phyloP scores from a whole-genome alignment of 2,797 vertebrate genomes.

The Gallinago nigripennis region DNA sequence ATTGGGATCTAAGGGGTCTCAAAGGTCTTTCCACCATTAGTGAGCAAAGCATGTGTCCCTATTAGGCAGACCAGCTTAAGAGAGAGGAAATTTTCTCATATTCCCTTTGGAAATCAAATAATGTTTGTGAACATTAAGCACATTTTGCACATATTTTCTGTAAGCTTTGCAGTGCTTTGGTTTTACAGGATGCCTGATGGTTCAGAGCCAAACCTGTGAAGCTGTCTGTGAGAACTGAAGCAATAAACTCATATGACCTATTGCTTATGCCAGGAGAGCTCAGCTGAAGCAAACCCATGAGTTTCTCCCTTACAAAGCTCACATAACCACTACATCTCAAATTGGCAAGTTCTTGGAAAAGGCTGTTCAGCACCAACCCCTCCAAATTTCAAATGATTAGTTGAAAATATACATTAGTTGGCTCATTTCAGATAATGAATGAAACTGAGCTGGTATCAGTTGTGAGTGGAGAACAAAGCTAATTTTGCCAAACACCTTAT shows the following conservation, averaged over 20 bases:
- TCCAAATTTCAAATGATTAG: conserved; percentile 19
- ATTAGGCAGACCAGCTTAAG: neutral
- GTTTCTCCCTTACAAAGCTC: neutral
- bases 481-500: conserved; percentile 12
- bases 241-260: neutral
- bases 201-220: neutral
- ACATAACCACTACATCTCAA: neutral
- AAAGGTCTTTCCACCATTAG: neutral
- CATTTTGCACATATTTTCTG: neutral
- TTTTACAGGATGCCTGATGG: neutral
- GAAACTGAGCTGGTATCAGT: neutral
- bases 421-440: conserved; percentile 34
- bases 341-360: conserved; percentile 18
- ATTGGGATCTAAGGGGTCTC: neutral
- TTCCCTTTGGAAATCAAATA: neutral
- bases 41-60: neutral
- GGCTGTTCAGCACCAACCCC: neutral
- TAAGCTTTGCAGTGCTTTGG: neutral
- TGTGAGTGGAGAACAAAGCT: neutral
- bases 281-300: neutral
- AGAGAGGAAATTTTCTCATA: neutral
- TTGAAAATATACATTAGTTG: conserved; percentile 15
- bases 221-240: neutral
- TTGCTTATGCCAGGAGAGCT: neutral
- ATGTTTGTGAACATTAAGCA: neutral